Evolutionary conservation across 2,113 vertebrate species (phyloP).

Genomic region (Corythaixoides concolor): DNA sequence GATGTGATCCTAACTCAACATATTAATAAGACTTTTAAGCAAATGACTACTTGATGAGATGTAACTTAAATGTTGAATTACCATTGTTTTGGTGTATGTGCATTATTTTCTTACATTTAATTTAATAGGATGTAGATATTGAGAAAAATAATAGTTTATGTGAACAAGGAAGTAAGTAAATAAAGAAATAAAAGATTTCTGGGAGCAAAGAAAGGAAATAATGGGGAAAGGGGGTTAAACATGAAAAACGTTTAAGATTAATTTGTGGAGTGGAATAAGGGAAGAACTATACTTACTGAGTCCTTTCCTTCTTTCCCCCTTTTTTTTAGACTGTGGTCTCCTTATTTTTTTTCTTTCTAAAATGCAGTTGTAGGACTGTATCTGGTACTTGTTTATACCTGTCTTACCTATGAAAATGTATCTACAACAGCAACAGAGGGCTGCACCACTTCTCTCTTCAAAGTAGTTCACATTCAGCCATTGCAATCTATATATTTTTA

Average conservation of each 20-base stretch:
- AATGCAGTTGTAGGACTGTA: background rate
- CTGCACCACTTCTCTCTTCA: background rate
- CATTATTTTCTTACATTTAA: background rate
- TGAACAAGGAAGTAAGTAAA: background rate
- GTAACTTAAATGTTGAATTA: background rate
- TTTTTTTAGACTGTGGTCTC: background rate
- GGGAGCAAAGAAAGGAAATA: background rate
- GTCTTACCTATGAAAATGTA: background rate
- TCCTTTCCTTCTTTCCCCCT: background rate
- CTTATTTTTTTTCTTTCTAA: background rate
- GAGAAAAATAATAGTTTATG: background rate
- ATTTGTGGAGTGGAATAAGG: background rate
- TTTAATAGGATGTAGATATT: background rate
- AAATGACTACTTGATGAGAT: background rate
- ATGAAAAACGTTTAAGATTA: background rate
- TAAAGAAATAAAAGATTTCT: background rate
- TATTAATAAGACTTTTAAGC: background rate
- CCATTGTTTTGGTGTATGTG: background rate
- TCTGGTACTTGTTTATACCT: background rate
- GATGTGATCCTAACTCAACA: background rate
- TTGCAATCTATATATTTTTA: background rate
- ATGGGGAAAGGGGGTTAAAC: background rate
- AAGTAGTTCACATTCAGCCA: background rate
- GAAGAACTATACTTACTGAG: background rate
- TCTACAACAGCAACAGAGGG: background rate